phyloP scores from a whole-genome alignment of 2,113 vertebrate genomes.

The Nothocercus nigrocapillus region DNA sequence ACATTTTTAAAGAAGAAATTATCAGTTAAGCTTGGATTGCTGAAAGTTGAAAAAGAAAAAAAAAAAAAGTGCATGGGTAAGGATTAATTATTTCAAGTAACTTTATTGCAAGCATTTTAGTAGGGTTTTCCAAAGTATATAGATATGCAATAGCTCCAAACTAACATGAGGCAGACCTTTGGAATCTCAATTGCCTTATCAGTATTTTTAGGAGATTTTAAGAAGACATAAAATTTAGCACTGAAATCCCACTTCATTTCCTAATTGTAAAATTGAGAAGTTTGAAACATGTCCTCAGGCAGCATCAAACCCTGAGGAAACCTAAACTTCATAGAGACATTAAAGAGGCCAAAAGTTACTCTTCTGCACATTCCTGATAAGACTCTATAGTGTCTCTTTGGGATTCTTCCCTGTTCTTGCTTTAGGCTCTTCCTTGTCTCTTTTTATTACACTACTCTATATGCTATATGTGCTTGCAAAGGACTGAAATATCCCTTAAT shows the following conservation, averaged over 20 bases:
- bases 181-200: not conserved
- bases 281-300: not conserved
- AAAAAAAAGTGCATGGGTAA: not conserved
- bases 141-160: not conserved
- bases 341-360: not conserved
- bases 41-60: not conserved
- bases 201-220: not conserved
- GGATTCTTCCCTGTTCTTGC: not conserved
- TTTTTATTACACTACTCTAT: not conserved
- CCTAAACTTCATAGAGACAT: not conserved
- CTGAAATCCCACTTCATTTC: not conserved
- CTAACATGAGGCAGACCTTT: not conserved
- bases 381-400: not conserved
- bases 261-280: not conserved
- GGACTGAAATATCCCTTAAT: not conserved
- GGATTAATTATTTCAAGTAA: not conserved
- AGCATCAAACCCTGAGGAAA: not conserved
- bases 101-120: not conserved
- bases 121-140: not conserved
- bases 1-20: not conserved
- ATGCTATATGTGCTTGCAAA: not conserved
- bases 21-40: not conserved
- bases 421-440: not conserved
- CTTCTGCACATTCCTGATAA: not conserved
- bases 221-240: not conserved